phyloP scores from a whole-genome alignment of 1,140 invertebrate genomes.

The Drosophila repleta region DNA sequence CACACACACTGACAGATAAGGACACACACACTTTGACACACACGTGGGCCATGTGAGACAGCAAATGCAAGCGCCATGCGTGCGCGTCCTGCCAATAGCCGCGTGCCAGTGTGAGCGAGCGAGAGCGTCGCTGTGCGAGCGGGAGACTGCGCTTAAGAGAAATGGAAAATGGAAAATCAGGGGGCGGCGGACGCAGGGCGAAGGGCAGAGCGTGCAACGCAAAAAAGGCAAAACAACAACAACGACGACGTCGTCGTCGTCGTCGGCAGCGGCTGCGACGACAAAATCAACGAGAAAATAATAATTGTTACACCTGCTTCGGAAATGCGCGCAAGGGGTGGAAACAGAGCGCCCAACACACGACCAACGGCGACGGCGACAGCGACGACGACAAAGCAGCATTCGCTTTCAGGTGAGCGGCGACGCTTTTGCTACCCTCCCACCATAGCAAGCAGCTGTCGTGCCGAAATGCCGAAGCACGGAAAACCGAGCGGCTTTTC shows the following conservation, averaged over 20 bases:
- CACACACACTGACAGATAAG: conserved; percentile 12
- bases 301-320: conserved; percentile 83
- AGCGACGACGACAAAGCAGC: conserved; percentile 31
- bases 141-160: conserved; percentile 50
- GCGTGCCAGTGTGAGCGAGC: conserved; percentile 34
- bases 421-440: conserved; percentile 54
- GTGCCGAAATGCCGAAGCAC: conserved; percentile 60
- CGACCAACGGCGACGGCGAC: conserved; percentile 32
- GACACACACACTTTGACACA: conserved; percentile 25
- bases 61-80: conserved; percentile 81
- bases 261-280: conserved; percentile 41
- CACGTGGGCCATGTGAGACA: conserved; percentile 62
- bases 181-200: conserved; percentile 8
- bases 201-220: conserved; percentile 20
- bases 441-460: conserved; percentile 34
- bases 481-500: conserved; percentile 42
- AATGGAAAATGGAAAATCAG: conserved; percentile 51
- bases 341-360: conserved; percentile 48
- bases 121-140: conserved; percentile 46
- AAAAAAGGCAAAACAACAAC: conserved; percentile 68
- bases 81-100: conserved; percentile 48
- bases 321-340: conserved; percentile 65
- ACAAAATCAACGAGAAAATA: conserved; percentile 82
- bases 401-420: conserved; percentile 66
- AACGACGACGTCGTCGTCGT: conserved; percentile 25